Evolutionary conservation across 1,140 invertebrate species (phyloP), one percentile per base, ranked within the genome.

Genomic region (Euura lappo): DNA sequence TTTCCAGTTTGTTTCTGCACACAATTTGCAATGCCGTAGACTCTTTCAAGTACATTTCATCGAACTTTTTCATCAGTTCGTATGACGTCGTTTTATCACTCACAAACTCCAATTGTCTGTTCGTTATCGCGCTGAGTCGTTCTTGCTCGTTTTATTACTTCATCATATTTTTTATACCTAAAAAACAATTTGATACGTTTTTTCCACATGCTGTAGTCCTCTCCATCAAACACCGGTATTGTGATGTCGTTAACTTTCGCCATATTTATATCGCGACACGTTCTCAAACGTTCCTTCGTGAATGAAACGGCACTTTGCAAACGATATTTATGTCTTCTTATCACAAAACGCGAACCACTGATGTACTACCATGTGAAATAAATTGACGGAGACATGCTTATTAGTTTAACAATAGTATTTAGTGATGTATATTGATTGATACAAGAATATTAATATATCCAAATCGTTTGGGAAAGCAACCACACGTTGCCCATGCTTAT

Each of bases 21-120:
- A 78, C 43, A 60, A 79, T 78, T 73, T 79, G 79, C 45, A 79
- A 69, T 13, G 74, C 76, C 72, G 78, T 78, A 70, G 79, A 80
- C 69, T 80, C 45, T 70, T 74, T 79, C 46, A 73, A 65, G 71
- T 78, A 79, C 51, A 80, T 44, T 28, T 74, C 43, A 71, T 76
- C 75, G 69, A 80, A 77, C 70, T 78, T 80, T 60, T 75, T 75
- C 7, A 78, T 77, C 43, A 79, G 77, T 13, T 78, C 74, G 64
- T 67, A 77, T 8, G 76, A 71, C 11, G 76, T 71, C 45, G 74
- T 66, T 2, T 64, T 13, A 8, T 77, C 70, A 10, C 71, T 71
- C 10, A 80, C 69, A 60, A 69, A 77, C 69, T 79, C 75, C 28
- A 80, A 51, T 66, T 81, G 77, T 65, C 72, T 77, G 70, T 80